These are phyloP conservation scores for Cephus pygmeus DNA, from an alignment of 2,888 invertebrate genomes.

Conservation along the genomic window DNA sequence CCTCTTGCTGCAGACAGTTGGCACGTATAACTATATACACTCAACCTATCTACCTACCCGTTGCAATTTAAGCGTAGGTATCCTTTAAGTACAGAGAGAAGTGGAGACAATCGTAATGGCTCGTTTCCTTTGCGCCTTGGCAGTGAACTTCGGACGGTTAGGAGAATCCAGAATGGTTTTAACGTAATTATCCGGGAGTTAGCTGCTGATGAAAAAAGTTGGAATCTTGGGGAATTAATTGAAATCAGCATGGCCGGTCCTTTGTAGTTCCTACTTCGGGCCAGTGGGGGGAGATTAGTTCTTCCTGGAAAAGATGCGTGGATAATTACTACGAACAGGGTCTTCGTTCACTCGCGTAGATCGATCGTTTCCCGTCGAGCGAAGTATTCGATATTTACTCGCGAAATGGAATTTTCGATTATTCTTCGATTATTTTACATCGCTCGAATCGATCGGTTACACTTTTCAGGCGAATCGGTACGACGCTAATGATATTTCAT, in stretches of 20 bases:
- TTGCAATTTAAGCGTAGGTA: not conserved
- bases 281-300: not conserved
- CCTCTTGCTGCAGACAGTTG: not conserved
- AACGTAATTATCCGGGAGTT: not conserved
- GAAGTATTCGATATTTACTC: not conserved
- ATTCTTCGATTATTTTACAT: not conserved
- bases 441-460: not conserved
- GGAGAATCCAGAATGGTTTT: not conserved
- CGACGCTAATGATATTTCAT: not conserved
- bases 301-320: conserved; percentile 30
- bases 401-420: not conserved
- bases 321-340: conserved; percentile 1
- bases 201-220: conserved; percentile 24
- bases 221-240: conserved; percentile 47
- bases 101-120: conserved; percentile 34
- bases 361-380: not conserved
- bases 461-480: not conserved
- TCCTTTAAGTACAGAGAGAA: conserved; percentile 2
- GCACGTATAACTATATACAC: not conserved
- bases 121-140: conserved; percentile 26
- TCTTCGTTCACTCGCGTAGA: not conserved
- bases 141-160: not conserved
- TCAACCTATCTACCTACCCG: not conserved
- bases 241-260: conserved; percentile 46
- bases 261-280: not conserved